Evolutionary conservation across 2,888 invertebrate species (phyloP).

Genomic region (Chelonus formosanus): DNA sequence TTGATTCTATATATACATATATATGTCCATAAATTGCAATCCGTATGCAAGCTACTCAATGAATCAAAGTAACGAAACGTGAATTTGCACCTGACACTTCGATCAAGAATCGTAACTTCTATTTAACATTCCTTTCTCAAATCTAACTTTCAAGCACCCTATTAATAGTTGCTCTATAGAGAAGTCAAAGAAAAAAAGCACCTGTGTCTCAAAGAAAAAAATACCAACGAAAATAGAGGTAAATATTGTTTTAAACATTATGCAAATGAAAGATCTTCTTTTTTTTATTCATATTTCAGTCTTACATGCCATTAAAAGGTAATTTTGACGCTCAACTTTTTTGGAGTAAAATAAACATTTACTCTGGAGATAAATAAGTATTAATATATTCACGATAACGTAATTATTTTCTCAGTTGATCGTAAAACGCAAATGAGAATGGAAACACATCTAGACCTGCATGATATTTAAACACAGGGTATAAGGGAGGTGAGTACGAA

Average conservation of each 20-base stretch:
- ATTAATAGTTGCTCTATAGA: no score
- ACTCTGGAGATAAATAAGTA: neutral
- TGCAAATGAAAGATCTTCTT: no score
- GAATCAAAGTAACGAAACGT: slow-evolving; percentile 30
- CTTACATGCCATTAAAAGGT: no score
- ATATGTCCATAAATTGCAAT: slow-evolving; percentile 34
- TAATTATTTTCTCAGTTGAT: slow-evolving; percentile 24
- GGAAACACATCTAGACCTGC: slow-evolving; percentile 11
- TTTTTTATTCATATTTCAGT: no score
- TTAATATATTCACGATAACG: slow-evolving; percentile 24
- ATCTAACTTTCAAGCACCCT: no score
- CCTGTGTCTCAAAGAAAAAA: no score
- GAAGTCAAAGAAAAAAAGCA: no score
- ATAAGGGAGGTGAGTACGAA: slow-evolving; percentile 31
- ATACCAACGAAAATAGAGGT: no score
- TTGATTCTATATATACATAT: slow-evolving; percentile 27
- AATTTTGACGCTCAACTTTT: no score
- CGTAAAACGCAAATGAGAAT: slow-evolving; percentile 25
- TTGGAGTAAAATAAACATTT: neutral
- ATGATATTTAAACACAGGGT: neutral
- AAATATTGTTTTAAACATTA: no score
- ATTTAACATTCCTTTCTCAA: neutral
- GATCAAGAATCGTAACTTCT: slow-evolving; percentile 17
- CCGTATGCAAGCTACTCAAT: slow-evolving; percentile 30
- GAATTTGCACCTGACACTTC: slow-evolving; percentile 38